Percentiles rank a stretch among this genome's conserved stretches.
phyloP scores from a whole-genome alignment of 35 echinoderm and acorn worm genomes.

The Patiria miniata region DNA sequence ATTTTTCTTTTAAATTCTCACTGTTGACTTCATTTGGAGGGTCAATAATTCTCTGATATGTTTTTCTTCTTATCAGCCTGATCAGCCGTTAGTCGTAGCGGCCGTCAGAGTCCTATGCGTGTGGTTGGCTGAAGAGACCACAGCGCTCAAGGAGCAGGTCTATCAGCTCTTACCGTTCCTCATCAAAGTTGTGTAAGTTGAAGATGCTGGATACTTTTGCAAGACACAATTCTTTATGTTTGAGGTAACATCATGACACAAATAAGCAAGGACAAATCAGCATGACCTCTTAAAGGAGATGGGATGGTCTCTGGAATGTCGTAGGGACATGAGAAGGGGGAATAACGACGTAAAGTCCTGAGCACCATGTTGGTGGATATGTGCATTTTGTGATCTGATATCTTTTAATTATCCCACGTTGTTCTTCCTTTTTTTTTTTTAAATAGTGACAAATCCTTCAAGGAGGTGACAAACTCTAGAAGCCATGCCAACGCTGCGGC shows the following conservation, averaged over 20 bases:
- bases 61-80: conserved; percentile 30
- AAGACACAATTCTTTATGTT: not conserved
- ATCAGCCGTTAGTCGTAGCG: conserved; percentile 72
- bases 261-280: no score
- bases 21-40: not conserved
- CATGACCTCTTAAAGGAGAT: no score
- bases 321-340: no score
- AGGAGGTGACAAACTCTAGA: not conserved
- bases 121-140: conserved; percentile 96
- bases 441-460: conserved; percentile 37
- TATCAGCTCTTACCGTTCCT: conserved; percentile 87
- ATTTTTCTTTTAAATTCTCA: not conserved
- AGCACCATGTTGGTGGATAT: no score
- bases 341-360: no score
- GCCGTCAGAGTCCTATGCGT: conserved; percentile 85
- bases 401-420: no score
- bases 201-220: not conserved
- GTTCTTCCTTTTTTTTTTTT: not conserved
- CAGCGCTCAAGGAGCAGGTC: conserved; percentile 69
- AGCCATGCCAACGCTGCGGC: not conserved
- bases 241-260: no score
- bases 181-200: conserved; percentile 76
- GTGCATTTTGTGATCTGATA: no score
- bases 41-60: not conserved
- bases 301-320: no score